These are phyloP conservation scores for Corythornis vintsioides DNA, from an alignment of 2,113 vertebrate species.

Conservation along the genomic window DNA sequence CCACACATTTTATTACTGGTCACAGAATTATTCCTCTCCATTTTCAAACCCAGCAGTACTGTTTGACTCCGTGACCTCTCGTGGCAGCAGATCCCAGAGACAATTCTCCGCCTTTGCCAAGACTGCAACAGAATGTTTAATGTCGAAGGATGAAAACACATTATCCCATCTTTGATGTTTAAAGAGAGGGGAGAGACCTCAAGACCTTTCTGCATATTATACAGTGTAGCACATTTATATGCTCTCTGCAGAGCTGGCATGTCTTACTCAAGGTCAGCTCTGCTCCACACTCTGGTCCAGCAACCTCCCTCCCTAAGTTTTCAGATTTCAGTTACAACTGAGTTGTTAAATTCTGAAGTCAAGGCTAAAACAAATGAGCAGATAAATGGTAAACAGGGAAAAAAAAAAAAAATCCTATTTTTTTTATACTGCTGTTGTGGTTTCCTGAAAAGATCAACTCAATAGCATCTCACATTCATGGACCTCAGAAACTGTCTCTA, in stretches of 20 bases:
- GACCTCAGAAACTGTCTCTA: not conserved
- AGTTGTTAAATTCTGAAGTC: not conserved
- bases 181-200: slow-evolving; percentile 53
- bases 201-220: slow-evolving; percentile 56
- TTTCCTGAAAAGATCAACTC: not conserved
- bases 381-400: not conserved
- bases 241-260: slow-evolving; percentile 18
- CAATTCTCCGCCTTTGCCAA: slow-evolving; percentile 34
- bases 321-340: not conserved
- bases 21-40: slow-evolving; percentile 56
- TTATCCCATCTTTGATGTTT: slow-evolving; percentile 65
- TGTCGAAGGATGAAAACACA: slow-evolving; percentile 59
- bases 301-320: not conserved
- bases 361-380: not conserved
- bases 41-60: slow-evolving; percentile 17
- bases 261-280: slow-evolving; percentile 56
- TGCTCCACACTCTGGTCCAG: slow-evolving; percentile 1
- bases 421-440: not conserved
- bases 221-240: slow-evolving; percentile 43
- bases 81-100: slow-evolving; percentile 30
- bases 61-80: slow-evolving; percentile 12
- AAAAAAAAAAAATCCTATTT: not conserved
- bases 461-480: not conserved
- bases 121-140: slow-evolving; percentile 45
- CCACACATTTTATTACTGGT: slow-evolving; percentile 37